Evolutionary conservation across 2,888 invertebrate species (phyloP).

Genomic region (Cheiracanthium punctorium): DNA sequence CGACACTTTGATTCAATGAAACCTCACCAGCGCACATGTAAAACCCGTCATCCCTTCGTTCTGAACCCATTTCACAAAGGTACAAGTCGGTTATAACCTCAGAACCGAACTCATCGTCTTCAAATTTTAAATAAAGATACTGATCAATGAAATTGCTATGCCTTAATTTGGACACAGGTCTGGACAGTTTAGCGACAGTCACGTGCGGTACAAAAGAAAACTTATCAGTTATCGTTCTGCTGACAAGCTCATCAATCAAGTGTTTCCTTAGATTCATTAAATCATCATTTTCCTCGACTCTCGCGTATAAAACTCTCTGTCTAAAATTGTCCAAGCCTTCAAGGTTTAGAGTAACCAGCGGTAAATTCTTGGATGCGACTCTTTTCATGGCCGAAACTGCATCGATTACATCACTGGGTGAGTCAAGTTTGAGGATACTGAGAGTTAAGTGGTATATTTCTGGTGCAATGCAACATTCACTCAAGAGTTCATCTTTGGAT

Average conservation of each 20-base stretch:
- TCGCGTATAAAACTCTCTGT: slow-evolving; percentile 76
- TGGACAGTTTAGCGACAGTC: slow-evolving; percentile 76
- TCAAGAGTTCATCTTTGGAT: slow-evolving; percentile 74
- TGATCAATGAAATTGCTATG: slow-evolving; percentile 75
- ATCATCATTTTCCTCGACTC: slow-evolving; percentile 74
- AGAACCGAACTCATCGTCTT: slow-evolving; percentile 75
- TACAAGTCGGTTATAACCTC: slow-evolving; percentile 75
- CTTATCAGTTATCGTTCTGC: slow-evolving; percentile 75
- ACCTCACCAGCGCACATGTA: slow-evolving; percentile 73
- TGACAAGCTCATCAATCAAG: slow-evolving; percentile 74
- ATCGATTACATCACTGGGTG: slow-evolving; percentile 71
- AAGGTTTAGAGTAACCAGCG: slow-evolving; percentile 73
- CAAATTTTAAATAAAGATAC: slow-evolving; percentile 74
- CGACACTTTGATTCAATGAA: slow-evolving; percentile 18
- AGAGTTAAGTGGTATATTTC: slow-evolving; percentile 76
- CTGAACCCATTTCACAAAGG: slow-evolving; percentile 76
- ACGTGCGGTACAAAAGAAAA: slow-evolving; percentile 77
- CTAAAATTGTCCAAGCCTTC: slow-evolving; percentile 76
- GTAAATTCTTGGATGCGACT: slow-evolving; percentile 71
- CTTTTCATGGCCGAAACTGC: slow-evolving; percentile 54
- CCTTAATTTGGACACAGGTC: slow-evolving; percentile 74
- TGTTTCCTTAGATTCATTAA: slow-evolving; percentile 75
- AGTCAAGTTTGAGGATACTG: slow-evolving; percentile 76
- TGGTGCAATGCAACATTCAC: slow-evolving; percentile 75
- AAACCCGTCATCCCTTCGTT: slow-evolving; percentile 76